These are phyloP conservation scores for Drosophila sucinea DNA, from an alignment of 1,140 invertebrate species.

Conservation along the genomic window DNA sequence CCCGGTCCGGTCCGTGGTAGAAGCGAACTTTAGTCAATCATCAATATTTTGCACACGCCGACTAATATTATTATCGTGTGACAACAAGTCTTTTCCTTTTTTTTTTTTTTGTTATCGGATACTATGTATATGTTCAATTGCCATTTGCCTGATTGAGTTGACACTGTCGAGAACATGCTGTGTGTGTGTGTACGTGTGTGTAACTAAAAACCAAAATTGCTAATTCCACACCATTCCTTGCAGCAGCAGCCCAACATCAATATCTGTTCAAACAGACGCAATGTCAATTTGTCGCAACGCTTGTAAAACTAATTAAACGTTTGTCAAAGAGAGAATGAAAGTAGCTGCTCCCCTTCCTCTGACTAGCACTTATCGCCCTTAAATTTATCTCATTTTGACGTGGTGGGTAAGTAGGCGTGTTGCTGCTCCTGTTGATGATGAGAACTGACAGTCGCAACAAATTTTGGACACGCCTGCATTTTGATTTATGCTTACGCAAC, in stretches of 20 bases:
- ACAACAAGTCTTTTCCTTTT: background rate
- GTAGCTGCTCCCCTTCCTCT: slow-evolving; percentile 8
- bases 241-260: slow-evolving; percentile 29
- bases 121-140: slow-evolving; percentile 7
- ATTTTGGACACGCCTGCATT: slow-evolving; percentile 52
- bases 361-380: slow-evolving; percentile 35
- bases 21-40: slow-evolving; percentile 47
- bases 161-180: slow-evolving; percentile 2
- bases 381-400: slow-evolving; percentile 46
- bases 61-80: slow-evolving; percentile 29
- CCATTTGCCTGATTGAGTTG: slow-evolving; percentile 15
- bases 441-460: slow-evolving; percentile 52
- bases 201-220: slow-evolving; percentile 34
- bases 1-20: too few species aligned
- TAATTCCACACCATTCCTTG: slow-evolving; percentile 27
- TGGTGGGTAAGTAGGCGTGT: slow-evolving; percentile 10
- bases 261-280: slow-evolving; percentile 32
- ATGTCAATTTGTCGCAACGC: slow-evolving; percentile 51
- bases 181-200: background rate
- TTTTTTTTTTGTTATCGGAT: slow-evolving; percentile 1
- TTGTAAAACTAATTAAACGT: slow-evolving; percentile 66
- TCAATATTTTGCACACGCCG: slow-evolving; percentile 10
- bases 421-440: slow-evolving; percentile 29
- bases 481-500: slow-evolving; percentile 74
- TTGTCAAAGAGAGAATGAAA: slow-evolving; percentile 29